Evolutionary conservation across 1,140 invertebrate species (phyloP).

Genomic region (Linepithema humile): DNA sequence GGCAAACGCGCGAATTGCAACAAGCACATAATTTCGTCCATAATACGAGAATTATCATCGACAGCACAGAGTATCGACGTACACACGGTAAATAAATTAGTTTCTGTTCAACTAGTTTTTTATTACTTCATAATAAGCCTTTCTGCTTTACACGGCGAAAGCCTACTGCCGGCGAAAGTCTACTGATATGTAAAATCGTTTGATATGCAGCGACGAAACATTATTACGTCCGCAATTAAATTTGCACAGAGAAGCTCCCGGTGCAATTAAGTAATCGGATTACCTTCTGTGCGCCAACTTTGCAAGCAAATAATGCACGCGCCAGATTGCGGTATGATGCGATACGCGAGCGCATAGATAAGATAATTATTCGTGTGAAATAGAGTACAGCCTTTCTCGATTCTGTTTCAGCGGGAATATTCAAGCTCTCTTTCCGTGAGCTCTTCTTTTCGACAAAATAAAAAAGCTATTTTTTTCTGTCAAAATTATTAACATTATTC

Average conservation of each 20-base stretch:
- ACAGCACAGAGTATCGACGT: neutral
- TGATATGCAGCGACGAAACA: slow-evolving; percentile 1
- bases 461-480: neutral
- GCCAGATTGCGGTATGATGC: slow-evolving; percentile 26
- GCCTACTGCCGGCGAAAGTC: neutral
- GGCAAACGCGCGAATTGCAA: neutral
- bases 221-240: slow-evolving; percentile 56
- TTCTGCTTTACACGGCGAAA: neutral
- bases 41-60: slow-evolving; percentile 20
- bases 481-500: neutral
- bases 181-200: slow-evolving; percentile 52
- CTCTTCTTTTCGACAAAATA: slow-evolving; percentile 13
- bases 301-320: slow-evolving; percentile 34
- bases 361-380: slow-evolving; percentile 40
- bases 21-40: neutral
- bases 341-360: slow-evolving; percentile 8
- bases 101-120: neutral
- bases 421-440: neutral
- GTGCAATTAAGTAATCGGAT: slow-evolving; percentile 56
- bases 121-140: too few relatives aligned
- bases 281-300: slow-evolving; percentile 18
- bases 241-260: slow-evolving; percentile 50
- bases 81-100: slow-evolving; percentile 6
- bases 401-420: neutral
- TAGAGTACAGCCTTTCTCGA: neutral